Percentiles rank a stretch among this genome's conserved stretches.
phyloP scores from a whole-genome alignment of 2,888 invertebrate genomes.

The Alcis repandata region DNA sequence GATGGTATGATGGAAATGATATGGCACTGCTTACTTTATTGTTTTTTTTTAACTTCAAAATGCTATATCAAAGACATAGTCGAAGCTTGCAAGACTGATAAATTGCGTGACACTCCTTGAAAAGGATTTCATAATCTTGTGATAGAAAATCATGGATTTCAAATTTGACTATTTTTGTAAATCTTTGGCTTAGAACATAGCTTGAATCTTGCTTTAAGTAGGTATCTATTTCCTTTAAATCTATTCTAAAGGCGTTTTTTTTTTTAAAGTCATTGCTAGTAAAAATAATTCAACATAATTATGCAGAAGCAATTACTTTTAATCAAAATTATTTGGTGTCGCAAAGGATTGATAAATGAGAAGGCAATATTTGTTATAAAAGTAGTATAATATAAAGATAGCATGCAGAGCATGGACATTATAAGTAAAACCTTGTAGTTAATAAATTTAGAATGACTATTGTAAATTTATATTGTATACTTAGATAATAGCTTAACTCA shows the following conservation, averaged over 20 bases:
- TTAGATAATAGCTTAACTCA: constrained; percentile 25
- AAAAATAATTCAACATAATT: constrained; percentile 1
- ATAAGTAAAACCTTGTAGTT: constrained; percentile 2
- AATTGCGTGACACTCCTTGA: constrained; percentile 70
- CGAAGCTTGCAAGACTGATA: constrained; percentile 83
- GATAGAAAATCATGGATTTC: constrained; percentile 67
- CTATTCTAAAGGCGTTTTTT: not conserved
- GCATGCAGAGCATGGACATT: constrained; percentile 57
- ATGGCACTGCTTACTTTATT: constrained; percentile 39
- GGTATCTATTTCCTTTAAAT: not conserved
- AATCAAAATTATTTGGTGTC: constrained; percentile 9
- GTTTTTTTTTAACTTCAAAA: constrained; percentile 11
- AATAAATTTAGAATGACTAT: constrained; percentile 15
- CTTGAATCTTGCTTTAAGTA: constrained; percentile 42
- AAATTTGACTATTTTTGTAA: constrained; percentile 77
- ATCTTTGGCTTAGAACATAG: constrained; percentile 55
- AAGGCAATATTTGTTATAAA: constrained; percentile 52
- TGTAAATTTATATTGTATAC: constrained; percentile 11
- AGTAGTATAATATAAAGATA: constrained; percentile 2
- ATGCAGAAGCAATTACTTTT: constrained; percentile 7
- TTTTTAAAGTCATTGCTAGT: not conserved
- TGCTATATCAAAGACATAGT: constrained; percentile 64
- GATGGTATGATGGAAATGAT: constrained; percentile 15
- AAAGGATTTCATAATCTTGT: constrained; percentile 72
- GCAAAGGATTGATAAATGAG: constrained; percentile 42